A percentile compares a stretch with the other conserved stretches of the same genome.
phyloP scores from a whole-genome alignment of 2,888 invertebrate species.

The Oeneis ivallda region DNA sequence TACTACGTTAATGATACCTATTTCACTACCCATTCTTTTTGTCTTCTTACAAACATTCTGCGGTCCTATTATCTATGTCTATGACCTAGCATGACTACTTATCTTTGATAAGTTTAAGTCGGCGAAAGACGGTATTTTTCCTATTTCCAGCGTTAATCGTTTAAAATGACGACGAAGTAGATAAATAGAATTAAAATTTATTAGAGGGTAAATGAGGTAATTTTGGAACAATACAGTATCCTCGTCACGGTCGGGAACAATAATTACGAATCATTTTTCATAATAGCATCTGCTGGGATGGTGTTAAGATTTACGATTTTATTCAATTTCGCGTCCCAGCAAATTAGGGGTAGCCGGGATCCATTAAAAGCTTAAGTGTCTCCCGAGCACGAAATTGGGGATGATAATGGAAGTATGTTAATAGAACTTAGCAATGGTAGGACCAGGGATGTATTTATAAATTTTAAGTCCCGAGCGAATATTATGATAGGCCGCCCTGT shows the following conservation, averaged over 20 bases:
- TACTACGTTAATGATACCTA: too few relatives aligned
- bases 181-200: neutral
- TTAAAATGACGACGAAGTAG: neutral
- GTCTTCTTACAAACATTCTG: too few relatives aligned
- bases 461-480: neutral
- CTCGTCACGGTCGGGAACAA: slow-evolving; percentile 6
- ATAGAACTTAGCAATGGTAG: slow-evolving; percentile 6
- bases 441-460: slow-evolving; percentile 38
- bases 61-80: too few relatives aligned
- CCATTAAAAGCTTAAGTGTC: slow-evolving; percentile 81
- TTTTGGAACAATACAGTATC: slow-evolving; percentile 13
- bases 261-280: slow-evolving; percentile 19
- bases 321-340: slow-evolving; percentile 58
- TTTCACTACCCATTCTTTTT: too few relatives aligned
- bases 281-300: slow-evolving; percentile 38
- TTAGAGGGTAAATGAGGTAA: slow-evolving; percentile 1
- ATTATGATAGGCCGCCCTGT: too few relatives aligned
- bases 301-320: slow-evolving; percentile 79
- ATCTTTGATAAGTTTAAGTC: too few relatives aligned
- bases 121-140: too few relatives aligned
- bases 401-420: slow-evolving; percentile 73
- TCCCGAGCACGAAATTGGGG: slow-evolving; percentile 78
- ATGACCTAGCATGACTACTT: too few relatives aligned
- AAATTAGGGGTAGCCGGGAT: slow-evolving; percentile 74
- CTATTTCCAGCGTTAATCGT: too few relatives aligned